Conservation (phyloP, 1,140 invertebrate species). For the Solenopsis invicta region DNA sequence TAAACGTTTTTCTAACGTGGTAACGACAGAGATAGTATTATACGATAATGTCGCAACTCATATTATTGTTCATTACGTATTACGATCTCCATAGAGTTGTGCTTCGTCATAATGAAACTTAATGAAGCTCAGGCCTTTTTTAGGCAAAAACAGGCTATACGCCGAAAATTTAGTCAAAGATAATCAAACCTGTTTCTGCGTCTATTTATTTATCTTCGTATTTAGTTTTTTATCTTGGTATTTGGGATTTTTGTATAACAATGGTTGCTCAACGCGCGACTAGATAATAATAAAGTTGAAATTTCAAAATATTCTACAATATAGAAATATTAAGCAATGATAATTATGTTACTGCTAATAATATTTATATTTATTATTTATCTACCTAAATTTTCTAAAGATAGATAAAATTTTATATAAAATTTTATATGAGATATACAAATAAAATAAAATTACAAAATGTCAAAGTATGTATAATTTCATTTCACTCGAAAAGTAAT, state of each 20-base stretch:
- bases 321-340: constrained; percentile 39
- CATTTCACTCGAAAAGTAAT: neutral
- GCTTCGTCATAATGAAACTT: constrained; percentile 69
- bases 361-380: constrained; percentile 68
- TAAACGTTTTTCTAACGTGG: constrained; percentile 1
- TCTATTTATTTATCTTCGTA: constrained; percentile 52
- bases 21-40: constrained; percentile 24
- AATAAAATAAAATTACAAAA: constrained; percentile 53
- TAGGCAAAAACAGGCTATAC: constrained; percentile 57
- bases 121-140: constrained; percentile 65
- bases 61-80: neutral
- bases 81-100: constrained; percentile 57
- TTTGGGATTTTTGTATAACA: constrained; percentile 66
- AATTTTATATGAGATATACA: neutral
- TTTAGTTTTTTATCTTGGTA: constrained; percentile 61
- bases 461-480: constrained; percentile 6
- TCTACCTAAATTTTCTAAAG: constrained; percentile 28
- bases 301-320: constrained; percentile 42
- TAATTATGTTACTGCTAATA: constrained; percentile 58
- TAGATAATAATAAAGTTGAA: constrained; percentile 57
- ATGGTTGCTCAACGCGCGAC: constrained; percentile 40
- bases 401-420: constrained; percentile 16
- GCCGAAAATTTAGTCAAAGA: constrained; percentile 74
- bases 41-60: constrained; percentile 48
- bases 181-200: constrained; percentile 70